phyloP scores from a whole-genome alignment of 2,797 vertebrate genomes.

The Acipenser transmontanus region DNA sequence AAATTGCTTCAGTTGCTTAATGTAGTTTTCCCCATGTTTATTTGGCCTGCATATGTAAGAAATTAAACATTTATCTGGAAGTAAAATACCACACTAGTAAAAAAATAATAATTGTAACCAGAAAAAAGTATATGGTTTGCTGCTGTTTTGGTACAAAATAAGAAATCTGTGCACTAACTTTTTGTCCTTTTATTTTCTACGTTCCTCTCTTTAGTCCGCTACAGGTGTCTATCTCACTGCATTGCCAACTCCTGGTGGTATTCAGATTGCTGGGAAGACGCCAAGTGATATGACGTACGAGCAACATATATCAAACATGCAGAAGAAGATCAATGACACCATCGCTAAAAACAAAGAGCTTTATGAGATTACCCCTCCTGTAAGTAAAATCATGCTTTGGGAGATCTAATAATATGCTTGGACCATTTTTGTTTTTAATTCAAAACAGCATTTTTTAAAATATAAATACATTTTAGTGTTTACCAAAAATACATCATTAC shows the following conservation, averaged over 20 bases:
- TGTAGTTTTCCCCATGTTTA: too few species aligned
- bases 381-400: slow-evolving; percentile 58
- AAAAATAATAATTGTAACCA: too few species aligned
- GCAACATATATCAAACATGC: slow-evolving; percentile 86
- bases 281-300: slow-evolving; percentile 84
- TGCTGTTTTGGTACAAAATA: background rate
- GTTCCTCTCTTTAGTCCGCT: slow-evolving; percentile 72
- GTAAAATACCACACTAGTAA: too few species aligned
- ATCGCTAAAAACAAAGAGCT: slow-evolving; percentile 90
- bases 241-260: slow-evolving; percentile 83
- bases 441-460: too few species aligned
- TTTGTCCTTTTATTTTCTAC: background rate
- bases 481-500: too few species aligned
- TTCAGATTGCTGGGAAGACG: slow-evolving; percentile 92
- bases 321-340: slow-evolving; percentile 95
- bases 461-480: too few species aligned
- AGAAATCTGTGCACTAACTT: background rate
- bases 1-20: too few species aligned
- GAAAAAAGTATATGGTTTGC: too few species aligned
- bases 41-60: too few species aligned
- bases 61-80: too few species aligned
- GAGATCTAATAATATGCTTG: too few species aligned
- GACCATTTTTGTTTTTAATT: too few species aligned
- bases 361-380: slow-evolving; percentile 87
- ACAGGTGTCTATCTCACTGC: slow-evolving; percentile 91